Percentiles rank a stretch among this genome's conserved stretches.
Evolutionary conservation across 64 coral and sea anemone species (phyloP).

Genomic region (Orbicella faveolata): DNA sequence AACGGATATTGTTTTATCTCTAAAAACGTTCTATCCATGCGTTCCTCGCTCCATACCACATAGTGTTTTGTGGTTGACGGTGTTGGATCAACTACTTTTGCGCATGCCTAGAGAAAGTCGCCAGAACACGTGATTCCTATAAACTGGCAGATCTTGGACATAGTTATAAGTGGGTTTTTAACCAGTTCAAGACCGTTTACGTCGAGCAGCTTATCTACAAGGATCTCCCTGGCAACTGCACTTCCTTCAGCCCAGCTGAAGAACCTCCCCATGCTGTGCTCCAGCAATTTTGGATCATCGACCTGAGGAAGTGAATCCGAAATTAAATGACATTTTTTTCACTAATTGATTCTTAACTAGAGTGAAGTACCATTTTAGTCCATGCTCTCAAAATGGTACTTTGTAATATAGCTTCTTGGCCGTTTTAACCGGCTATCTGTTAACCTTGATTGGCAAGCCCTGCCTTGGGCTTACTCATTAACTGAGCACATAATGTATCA

Average conservation of each 20-base stretch:
- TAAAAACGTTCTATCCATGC: neutral
- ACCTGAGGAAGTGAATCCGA: neutral
- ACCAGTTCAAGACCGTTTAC: neutral
- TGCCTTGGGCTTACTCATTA: too few relatives aligned
- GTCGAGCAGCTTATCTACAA: neutral
- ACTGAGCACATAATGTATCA: too few relatives aligned
- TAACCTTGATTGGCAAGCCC: too few relatives aligned
- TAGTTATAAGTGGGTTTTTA: neutral
- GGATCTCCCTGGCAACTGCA: neutral
- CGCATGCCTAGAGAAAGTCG: neutral
- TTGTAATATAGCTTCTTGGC: too few relatives aligned
- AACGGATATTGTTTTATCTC: too few relatives aligned
- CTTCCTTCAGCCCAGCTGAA: slow-evolving; percentile 3
- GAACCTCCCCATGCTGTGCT: neutral
- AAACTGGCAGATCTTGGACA: neutral
- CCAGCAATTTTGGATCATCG: neutral
- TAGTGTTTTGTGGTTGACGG: neutral
- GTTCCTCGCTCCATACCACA: slow-evolving; percentile 1
- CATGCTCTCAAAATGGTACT: too few relatives aligned
- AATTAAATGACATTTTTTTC: neutral
- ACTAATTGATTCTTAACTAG: too few relatives aligned
- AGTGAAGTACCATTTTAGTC: too few relatives aligned
- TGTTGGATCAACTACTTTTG: neutral
- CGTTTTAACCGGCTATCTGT: too few relatives aligned
- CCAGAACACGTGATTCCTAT: neutral